Base-by-base conservation (phyloP, 2,113 vertebrate species). In the Salminus brasiliensis region DNA sequence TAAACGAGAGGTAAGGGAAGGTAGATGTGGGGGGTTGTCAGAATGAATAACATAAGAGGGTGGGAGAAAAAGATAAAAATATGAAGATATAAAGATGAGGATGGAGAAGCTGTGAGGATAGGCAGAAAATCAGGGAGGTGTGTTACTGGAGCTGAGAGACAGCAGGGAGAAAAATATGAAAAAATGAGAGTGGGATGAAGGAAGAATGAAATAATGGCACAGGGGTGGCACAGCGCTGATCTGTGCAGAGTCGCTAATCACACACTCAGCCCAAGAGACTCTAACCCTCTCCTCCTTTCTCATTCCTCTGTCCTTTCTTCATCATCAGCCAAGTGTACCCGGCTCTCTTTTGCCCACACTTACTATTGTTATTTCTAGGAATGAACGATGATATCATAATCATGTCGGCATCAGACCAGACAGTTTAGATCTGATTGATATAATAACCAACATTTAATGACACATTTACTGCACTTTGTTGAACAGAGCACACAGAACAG, bases 251-350 rank as follows among this genome's bases (percentile, higher is more conserved):
- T 30, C n/a, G 55, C 66, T 75, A 52, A 78, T 69, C 57, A 83
- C 76, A 79, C 62, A 72, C 47, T 11, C 53, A 43, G 45, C n/a
- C 55, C 49, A 30, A 76, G 49, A 71, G 47, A 70, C 63, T 82
- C n/a, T 45, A 41, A 65, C 70, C 25, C 63, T n/a, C n/a, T 5
- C 2, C 23, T 12, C 60, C 52, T 74, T 27, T 57, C 53, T 36
- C 15, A 25, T 21, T 53, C 30, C 66, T 12, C 65, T 29, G 32
- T 62, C 49, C 41, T 11, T 62, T 25, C 70, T 0, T 77, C 3
- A 13, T 34, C 16, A 1, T 7, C 5, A 21, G 25, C 1, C 16
- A 49, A 21, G 5, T 49, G 23, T 55, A 8, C 23, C 18, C 21
- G 18, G 5, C 21, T 55, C 23, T 25, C 9, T 9, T 25, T 11